Evolutionary conservation across 1,140 invertebrate species (phyloP), one percentile per base, ranked within the genome.

Genomic region (Contarinia nasturtii): DNA sequence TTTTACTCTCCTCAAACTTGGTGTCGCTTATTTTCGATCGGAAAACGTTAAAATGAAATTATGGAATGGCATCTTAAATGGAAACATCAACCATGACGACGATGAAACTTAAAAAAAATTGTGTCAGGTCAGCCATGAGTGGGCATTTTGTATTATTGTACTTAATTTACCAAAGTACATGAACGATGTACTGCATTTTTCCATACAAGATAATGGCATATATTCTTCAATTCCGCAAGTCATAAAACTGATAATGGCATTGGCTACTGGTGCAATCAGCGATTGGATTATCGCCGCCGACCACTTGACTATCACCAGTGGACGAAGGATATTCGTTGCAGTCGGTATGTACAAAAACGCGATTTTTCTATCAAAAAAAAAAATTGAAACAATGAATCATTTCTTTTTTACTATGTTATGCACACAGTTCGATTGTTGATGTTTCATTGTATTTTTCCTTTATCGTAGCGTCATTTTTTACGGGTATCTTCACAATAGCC

Each of bases 151-250:
- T 40, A 20, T 46, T 2, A 46, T 46, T 33, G 21, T 34, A 4
- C 21, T 34, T 1, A 33, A 46, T 40, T 40, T 46, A 20, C 45
- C 45, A 37, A 46, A 46, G 36, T 46, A 46, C 20, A 36, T 46
- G 8, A 12, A n/a, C 19, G 45, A 46, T 37, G 34, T 46, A 15
- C 33, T 46, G 45, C 33, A 19, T 17, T 11, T 46, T 20, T 33
- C 33, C 21, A 34, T 46, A 0, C 19, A 46, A 15, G 17, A 37
- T 7, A 46, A 46, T 46, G 45, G 45, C 12, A n/a, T 46, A 1
- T 46, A 46, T 34, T 36, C 33, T 14, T 46, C 45, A 27, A 12
- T 46, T 7, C 45, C 45, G 36, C 45, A 46, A 20, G 7, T 46
- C 2, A 20, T 46, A 14, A 37, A 40, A 12, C 20, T 46, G 8